phyloP scores from a whole-genome alignment of 2,113 vertebrate genomes.

The Tapirus terrestris region DNA sequence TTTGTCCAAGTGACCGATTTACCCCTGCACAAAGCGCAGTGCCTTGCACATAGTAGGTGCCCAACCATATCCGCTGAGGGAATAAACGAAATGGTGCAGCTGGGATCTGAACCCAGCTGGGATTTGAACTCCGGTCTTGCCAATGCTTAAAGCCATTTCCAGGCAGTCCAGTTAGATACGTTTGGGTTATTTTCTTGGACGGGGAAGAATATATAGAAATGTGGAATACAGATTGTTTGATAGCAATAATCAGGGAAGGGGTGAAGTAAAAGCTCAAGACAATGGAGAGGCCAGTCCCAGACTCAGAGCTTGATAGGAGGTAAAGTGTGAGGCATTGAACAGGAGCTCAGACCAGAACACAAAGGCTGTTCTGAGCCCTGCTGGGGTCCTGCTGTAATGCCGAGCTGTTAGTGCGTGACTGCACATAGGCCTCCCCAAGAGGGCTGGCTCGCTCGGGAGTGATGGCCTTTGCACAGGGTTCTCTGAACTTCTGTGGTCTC shows the following conservation, averaged over 20 bases:
- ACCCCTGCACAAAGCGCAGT: background rate
- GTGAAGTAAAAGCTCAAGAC: background rate
- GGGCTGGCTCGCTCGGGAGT: fast-evolving
- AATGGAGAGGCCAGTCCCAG: background rate
- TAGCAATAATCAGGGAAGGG: background rate
- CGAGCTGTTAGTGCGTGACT: background rate
- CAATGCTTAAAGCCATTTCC: background rate
- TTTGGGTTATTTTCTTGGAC: background rate
- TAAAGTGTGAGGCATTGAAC: background rate
- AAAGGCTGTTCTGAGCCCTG: background rate
- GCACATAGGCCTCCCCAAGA: background rate
- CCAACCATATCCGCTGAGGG: background rate
- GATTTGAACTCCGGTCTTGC: background rate
- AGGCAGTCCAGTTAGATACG: background rate
- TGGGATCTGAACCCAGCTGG: background rate
- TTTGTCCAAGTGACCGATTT: background rate
- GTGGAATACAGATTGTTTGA: background rate
- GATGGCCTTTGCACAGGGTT: background rate
- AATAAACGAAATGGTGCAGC: background rate
- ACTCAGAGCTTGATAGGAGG: background rate
- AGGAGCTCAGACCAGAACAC: background rate
- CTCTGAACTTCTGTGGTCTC: background rate
- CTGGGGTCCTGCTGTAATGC: background rate
- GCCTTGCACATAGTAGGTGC: background rate
- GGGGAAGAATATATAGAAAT: background rate